phyloP scores from a whole-genome alignment of 2,113 vertebrate species.

The Centropus bengalensis region DNA sequence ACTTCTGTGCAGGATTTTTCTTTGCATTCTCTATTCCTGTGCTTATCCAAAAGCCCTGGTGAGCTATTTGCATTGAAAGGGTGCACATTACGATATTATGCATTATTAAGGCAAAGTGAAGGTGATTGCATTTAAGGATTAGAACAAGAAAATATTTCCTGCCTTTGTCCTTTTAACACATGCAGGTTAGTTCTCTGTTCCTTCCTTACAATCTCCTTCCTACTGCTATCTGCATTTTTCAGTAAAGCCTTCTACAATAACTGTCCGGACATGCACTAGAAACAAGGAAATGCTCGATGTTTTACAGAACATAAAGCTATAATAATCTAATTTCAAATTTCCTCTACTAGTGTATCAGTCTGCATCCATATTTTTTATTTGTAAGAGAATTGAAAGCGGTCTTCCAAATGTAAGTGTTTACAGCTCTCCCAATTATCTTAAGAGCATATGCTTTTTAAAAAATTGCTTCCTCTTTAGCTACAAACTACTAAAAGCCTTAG shows the following conservation, averaged over 20 bases:
- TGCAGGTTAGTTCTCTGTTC: neutral
- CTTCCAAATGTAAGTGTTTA: neutral
- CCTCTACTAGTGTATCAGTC: neutral
- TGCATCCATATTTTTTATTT: neutral
- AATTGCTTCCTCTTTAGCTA: neutral
- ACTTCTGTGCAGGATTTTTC: neutral
- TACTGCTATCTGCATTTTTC: neutral
- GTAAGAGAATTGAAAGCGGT: neutral
- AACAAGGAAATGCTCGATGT: neutral
- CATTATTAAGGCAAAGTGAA: neutral
- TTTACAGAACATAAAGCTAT: neutral
- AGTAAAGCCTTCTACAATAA: neutral
- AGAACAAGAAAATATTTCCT: neutral
- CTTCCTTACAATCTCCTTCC: neutral
- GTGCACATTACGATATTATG: neutral
- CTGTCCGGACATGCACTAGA: neutral
- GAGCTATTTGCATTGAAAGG: neutral
- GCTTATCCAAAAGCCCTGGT: neutral
- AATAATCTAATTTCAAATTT: neutral
- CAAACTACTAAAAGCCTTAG: neutral
- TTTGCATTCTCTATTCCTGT: neutral
- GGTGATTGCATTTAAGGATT: neutral
- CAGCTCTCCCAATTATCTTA: neutral
- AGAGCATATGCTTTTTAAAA: neutral
- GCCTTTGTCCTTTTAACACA: neutral